These are phyloP conservation scores for Hylia prasina DNA, from an alignment of 2,113 vertebrate genomes.

Conservation along the genomic window DNA sequence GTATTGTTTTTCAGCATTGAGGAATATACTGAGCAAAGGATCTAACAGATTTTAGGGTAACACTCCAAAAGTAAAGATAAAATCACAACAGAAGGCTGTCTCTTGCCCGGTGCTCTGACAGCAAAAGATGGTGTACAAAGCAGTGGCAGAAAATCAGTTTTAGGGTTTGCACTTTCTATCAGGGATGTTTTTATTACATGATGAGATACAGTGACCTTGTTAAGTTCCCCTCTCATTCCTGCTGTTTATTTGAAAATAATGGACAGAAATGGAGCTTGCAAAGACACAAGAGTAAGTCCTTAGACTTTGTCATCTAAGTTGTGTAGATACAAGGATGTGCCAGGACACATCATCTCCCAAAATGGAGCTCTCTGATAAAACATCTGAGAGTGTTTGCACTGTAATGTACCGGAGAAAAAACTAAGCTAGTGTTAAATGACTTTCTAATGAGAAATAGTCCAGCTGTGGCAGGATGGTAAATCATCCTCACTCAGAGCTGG, in stretches of 20 bases:
- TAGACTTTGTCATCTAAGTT: not conserved
- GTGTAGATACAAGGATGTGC: not conserved
- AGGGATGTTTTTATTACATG: not conserved
- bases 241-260: not conserved
- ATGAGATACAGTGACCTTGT: not conserved
- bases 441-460: not conserved
- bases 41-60: not conserved
- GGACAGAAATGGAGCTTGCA: not conserved
- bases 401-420: not conserved
- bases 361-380: not conserved
- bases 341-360: not conserved
- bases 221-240: not conserved
- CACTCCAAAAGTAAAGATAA: not conserved
- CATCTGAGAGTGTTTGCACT: not conserved
- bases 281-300: not conserved
- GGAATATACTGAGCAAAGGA: not conserved
- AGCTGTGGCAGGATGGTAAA: not conserved
- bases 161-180: not conserved
- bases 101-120: not conserved
- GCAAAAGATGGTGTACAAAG: not conserved
- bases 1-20: not conserved
- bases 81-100: not conserved
- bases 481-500: not conserved
- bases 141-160: not conserved
- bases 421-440: conserved; percentile 4